A percentile compares a stretch with the other conserved stretches of the same genome.
Conservation (phyloP, 1,140 invertebrate genomes). For the Euborellia annulipes region DNA sequence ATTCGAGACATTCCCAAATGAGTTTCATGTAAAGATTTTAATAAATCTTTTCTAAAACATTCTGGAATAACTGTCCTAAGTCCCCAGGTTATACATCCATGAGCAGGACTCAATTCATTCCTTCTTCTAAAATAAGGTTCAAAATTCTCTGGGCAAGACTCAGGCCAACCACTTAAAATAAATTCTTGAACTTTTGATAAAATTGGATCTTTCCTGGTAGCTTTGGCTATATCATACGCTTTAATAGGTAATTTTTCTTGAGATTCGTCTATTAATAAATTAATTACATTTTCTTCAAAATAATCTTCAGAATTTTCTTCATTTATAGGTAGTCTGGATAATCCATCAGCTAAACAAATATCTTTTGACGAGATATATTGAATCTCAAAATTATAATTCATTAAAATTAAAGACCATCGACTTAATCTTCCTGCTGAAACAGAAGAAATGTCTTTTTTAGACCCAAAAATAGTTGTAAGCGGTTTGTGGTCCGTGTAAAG, state of each 20-base stretch:
- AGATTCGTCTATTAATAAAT: too few relatives aligned
- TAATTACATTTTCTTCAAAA: too few relatives aligned
- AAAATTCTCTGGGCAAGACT: too few relatives aligned
- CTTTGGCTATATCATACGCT: constrained; percentile 4
- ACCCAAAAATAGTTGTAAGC: constrained; percentile 27
- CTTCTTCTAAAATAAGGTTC: background rate
- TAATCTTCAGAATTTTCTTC: constrained; percentile 3
- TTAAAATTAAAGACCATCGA: constrained; percentile 23
- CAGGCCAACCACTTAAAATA: constrained; percentile 13
- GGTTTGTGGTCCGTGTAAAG: constrained; percentile 34
- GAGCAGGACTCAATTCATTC: constrained; percentile 3
- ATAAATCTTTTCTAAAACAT: constrained; percentile 11
- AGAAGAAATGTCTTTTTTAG: constrained; percentile 19
- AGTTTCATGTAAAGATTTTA: constrained; percentile 22
- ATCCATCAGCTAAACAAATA: constrained; percentile 18
- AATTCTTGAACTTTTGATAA: constrained; percentile 10
- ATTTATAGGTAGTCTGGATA: constrained; percentile 14
- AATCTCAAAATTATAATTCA: constrained; percentile 24
- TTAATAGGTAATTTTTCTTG: constrained; percentile 3
- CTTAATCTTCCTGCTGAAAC: constrained; percentile 23
- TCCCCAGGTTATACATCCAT: constrained; percentile 7
- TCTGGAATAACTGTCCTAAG: constrained; percentile 20
- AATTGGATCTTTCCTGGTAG: constrained; percentile 2
- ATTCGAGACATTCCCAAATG: constrained; percentile 23
- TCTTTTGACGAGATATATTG: constrained; percentile 18